Evolutionary conservation across 2,113 vertebrate species (phyloP).

Genomic region (Oreochromis spilurus): DNA sequence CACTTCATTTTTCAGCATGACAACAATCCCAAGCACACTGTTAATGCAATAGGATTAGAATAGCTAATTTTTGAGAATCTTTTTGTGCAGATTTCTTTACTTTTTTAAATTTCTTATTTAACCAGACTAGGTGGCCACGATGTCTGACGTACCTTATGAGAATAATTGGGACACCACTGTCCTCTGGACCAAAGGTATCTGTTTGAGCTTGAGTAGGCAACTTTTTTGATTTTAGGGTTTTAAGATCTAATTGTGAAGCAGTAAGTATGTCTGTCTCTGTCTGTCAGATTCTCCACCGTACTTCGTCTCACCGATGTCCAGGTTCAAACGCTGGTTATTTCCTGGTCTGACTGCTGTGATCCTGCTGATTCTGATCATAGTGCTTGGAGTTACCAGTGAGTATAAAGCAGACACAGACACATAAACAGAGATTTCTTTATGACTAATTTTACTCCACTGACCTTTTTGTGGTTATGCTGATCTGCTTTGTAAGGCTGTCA

Average conservation of each 20-base stretch:
- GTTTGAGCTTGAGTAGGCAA: background rate
- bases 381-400: constrained; percentile 48
- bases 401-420: background rate
- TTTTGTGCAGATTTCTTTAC: background rate
- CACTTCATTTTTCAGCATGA: fast-evolving
- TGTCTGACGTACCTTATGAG: background rate
- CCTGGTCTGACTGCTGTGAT: constrained; percentile 9
- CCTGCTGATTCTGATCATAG: constrained; percentile 50
- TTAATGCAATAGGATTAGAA: fast-evolving
- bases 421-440: background rate
- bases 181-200: background rate
- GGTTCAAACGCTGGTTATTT: constrained; percentile 18
- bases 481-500: background rate
- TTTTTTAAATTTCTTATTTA: fast-evolving
- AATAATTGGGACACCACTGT: background rate
- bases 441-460: fast-evolving
- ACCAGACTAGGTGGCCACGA: fast-evolving
- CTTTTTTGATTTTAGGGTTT: background rate
- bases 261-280: background rate
- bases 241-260: background rate
- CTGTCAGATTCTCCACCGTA: background rate
- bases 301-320: background rate
- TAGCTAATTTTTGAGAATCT: background rate
- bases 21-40: fast-evolving
- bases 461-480: background rate